These are phyloP conservation scores for Listronotus bonariensis DNA, from an alignment of 1,140 invertebrate genomes.

Conservation along the genomic window DNA sequence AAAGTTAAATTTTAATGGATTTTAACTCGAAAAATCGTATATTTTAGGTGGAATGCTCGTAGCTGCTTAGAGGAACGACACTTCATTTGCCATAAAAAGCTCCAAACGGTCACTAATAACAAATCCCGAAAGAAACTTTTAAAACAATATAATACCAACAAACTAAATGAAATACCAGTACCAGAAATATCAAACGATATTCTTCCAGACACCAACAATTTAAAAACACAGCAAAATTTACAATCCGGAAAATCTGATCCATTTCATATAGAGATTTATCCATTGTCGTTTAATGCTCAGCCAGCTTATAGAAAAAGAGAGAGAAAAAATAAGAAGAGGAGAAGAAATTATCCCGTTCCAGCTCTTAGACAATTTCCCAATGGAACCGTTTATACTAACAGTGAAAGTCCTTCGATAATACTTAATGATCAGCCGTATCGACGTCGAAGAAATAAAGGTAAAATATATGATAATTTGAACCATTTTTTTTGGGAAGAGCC, in stretches of 20 bases:
- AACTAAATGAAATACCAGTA: slow-evolving; percentile 30
- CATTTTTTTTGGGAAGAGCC: too few relatives aligned
- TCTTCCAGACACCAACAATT: neutral
- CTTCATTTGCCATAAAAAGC: slow-evolving; percentile 40
- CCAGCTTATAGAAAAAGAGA: neutral
- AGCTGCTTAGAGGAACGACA: slow-evolving; percentile 32
- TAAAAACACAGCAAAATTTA: slow-evolving; percentile 2
- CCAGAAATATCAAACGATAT: slow-evolving; percentile 18
- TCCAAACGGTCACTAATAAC: slow-evolving; percentile 25
- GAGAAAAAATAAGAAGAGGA: slow-evolving; percentile 3
- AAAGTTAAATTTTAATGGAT: too few relatives aligned
- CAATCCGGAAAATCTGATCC: neutral
- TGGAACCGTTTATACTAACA: slow-evolving; percentile 9
- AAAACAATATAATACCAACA: slow-evolving; percentile 16
- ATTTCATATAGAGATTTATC: slow-evolving; percentile 21
- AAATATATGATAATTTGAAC: too few relatives aligned
- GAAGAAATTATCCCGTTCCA: slow-evolving; percentile 3
- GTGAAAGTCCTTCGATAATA: neutral
- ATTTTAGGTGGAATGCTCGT: slow-evolving; percentile 39
- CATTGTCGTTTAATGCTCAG: neutral
- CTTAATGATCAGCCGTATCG: slow-evolving; percentile 10
- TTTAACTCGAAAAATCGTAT: slow-evolving; percentile 4
- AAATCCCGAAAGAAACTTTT: slow-evolving; percentile 16
- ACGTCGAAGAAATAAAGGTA: slow-evolving; percentile 18
- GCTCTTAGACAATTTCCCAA: slow-evolving; percentile 13